Evolutionary conservation across 2,113 vertebrate genomes (phyloP), one percentile per base, ranked within the genome.

Genomic region (Passer montanus): DNA sequence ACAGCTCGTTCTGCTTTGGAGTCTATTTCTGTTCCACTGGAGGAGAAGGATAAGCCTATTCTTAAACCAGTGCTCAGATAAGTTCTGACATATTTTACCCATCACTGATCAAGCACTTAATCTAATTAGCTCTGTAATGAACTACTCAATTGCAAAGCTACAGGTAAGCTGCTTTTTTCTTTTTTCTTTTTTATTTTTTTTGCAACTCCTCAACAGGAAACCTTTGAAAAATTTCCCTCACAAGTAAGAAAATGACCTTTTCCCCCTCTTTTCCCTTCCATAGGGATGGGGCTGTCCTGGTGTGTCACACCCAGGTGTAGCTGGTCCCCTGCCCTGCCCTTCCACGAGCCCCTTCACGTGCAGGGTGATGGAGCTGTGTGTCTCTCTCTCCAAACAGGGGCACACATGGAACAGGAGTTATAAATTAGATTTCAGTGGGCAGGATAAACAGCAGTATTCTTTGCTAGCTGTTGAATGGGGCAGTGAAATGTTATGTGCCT

Each of bases 111-210:
- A 95, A 95, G 87, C 92, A 90, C 72, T 96, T 94, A 68, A 95
- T 88, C 88, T 97, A 95, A 93, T 96, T 95, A 96, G 68, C 85
- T 91, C 83, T 90, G 85, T 96, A 93, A 96, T 95, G 92, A 94
- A 56, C 85, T 96, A 33, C 72, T 96, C 92, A 47, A 28, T 93
- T 90, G 87, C 50, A 86, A 80, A 94, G 84, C 75, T 83, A 77
- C 87, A 83, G 84, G 75, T 76, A 82, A 20, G 64, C 53, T 87
- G 55, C 27, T 35, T 87, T 60, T 37, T 60, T 11, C 23, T 35
- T 59, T 35, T 58, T 58, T 10, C 55, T n/a, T 55, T 39, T 82
- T 75, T 39, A 26, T 43, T n/a, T 37, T 87, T 52, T 62, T n/a
- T 41, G 73, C 9, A 73, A 67, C 44, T 80, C 37, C 46, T 91